Conservation (phyloP, 2,888 invertebrate genomes). For the Thymelicus acteon region DNA sequence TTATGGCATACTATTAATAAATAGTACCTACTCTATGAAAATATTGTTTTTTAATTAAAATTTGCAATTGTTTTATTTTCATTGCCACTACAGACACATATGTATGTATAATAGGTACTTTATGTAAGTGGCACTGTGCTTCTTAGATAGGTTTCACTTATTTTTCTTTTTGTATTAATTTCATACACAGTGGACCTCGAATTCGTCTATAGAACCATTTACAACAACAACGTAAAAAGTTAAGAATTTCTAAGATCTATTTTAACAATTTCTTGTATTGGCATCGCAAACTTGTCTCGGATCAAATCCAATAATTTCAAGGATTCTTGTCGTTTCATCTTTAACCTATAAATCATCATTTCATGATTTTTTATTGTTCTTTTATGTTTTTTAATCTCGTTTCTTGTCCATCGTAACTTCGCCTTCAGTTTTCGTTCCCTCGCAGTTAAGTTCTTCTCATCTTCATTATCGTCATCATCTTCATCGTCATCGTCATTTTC, state of each 20-base stretch:
- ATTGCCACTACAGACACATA: no score
- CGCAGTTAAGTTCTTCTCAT: slow-evolving; percentile 10
- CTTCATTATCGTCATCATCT: slow-evolving; percentile 4
- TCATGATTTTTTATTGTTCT: slow-evolving; percentile 21
- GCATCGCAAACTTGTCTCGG: slow-evolving; percentile 24
- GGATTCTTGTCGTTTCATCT: slow-evolving; percentile 1
- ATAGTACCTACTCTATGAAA: no score
- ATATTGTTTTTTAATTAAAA: no score
- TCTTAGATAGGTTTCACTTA: no score
- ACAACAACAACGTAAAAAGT: background rate
- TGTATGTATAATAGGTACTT: no score
- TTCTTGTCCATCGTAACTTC: slow-evolving; percentile 16
- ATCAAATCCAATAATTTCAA: slow-evolving; percentile 16
- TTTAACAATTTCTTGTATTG: slow-evolving; percentile 19
- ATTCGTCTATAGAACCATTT: background rate
- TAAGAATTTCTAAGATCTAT: slow-evolving; percentile 13
- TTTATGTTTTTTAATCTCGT: slow-evolving; percentile 16
- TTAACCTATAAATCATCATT: slow-evolving; percentile 20
- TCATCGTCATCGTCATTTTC: background rate
- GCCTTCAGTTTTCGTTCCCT: slow-evolving; percentile 15
- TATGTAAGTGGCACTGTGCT: no score
- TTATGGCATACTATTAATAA: no score
- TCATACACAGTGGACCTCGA: background rate
- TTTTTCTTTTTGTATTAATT: no score
- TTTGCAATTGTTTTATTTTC: no score